phyloP scores from a whole-genome alignment of 2,113 vertebrate genomes.

The Atractosteus spatula region DNA sequence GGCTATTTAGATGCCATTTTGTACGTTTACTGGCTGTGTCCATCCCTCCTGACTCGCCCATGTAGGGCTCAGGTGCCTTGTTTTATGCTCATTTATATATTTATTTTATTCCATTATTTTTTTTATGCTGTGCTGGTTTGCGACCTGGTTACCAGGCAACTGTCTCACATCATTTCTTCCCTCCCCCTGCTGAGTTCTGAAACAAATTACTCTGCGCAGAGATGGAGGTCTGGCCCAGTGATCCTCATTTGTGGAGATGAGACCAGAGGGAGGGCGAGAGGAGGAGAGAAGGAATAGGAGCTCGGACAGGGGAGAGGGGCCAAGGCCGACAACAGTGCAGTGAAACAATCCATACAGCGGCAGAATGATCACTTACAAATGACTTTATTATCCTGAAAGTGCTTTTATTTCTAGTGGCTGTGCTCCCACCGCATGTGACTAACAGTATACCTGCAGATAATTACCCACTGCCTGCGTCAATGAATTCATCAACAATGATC shows the following conservation, averaged over 20 bases:
- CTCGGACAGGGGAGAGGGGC: background rate
- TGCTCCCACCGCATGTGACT: too few relatives aligned
- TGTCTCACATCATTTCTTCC: too few relatives aligned
- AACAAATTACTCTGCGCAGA: background rate
- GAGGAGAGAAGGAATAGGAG: background rate
- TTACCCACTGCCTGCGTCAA: too few relatives aligned
- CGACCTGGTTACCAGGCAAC: too few relatives aligned
- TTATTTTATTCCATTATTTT: constrained; percentile 20
- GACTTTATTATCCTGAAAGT: background rate
- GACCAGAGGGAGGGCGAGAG: background rate
- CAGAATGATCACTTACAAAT: too few relatives aligned
- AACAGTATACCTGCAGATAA: too few relatives aligned
- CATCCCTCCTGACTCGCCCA: background rate
- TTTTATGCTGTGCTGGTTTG: background rate
- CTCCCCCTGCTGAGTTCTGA: background rate
- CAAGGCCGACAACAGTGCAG: fast-evolving
- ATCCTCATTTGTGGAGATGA: background rate
- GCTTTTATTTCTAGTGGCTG: background rate
- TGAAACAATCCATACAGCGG: background rate
- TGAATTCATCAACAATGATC: too few relatives aligned
- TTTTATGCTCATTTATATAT: background rate
- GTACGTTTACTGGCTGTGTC: background rate
- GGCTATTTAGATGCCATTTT: too few relatives aligned
- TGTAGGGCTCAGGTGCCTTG: background rate
- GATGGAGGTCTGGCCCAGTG: background rate